Evolutionary conservation across 2,888 invertebrate species (phyloP).

Genomic region (Brenthis hecate): DNA sequence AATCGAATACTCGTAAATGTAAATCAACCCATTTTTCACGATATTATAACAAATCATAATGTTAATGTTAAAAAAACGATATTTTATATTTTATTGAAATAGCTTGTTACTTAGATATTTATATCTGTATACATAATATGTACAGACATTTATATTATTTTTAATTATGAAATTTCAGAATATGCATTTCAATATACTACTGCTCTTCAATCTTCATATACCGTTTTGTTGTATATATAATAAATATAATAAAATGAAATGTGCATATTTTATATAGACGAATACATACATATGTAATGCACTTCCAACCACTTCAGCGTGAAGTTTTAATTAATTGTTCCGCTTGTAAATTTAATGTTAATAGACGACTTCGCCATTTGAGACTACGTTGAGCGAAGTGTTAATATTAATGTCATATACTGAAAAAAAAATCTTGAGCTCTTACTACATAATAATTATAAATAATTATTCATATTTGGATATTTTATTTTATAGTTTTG

Average conservation of each 20-base stretch:
- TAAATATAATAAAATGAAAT: constrained; percentile 7
- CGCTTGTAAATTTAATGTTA: constrained; percentile 33
- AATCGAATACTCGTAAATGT: too few relatives aligned
- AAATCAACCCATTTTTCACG: too few relatives aligned
- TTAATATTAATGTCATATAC: constrained; percentile 12
- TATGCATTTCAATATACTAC: background rate
- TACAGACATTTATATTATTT: too few relatives aligned
- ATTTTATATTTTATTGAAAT: too few relatives aligned
- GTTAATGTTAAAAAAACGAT: too few relatives aligned
- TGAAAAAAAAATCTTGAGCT: background rate
- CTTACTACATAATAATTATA: background rate
- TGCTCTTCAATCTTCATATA: background rate
- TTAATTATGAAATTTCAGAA: background rate
- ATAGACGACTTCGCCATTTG: constrained; percentile 30
- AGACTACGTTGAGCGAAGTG: constrained; percentile 12
- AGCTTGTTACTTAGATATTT: too few relatives aligned
- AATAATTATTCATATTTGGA: too few relatives aligned
- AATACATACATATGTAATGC: constrained; percentile 9
- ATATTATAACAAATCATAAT: too few relatives aligned
- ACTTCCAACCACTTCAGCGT: constrained; percentile 26
- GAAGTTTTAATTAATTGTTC: constrained; percentile 38
- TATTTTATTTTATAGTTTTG: too few relatives aligned
- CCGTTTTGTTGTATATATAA: background rate
- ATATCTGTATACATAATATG: too few relatives aligned
- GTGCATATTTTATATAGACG: constrained; percentile 11